Evolutionary conservation across 2,888 invertebrate species (phyloP).

Genomic region (Stenodera caucasica): DNA sequence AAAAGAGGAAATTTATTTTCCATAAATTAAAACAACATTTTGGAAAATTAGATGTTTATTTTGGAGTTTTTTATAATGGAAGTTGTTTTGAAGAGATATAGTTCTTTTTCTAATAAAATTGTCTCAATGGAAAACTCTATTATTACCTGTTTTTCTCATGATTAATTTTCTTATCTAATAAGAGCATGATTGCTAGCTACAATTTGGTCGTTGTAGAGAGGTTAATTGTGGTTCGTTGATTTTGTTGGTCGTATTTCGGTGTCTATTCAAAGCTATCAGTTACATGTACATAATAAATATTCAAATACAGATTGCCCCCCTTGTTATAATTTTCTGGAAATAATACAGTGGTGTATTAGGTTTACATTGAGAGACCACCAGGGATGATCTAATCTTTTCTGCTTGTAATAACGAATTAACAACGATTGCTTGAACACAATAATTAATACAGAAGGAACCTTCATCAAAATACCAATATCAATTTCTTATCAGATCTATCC

Average conservation of each 20-base stretch:
- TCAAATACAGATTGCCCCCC: background rate
- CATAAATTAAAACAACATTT: background rate
- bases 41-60: background rate
- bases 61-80: background rate
- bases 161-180: no score
- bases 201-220: background rate
- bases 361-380: slow-evolving; percentile 29
- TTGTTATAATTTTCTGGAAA: slow-evolving; percentile 3
- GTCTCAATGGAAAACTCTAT: no score
- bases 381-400: slow-evolving; percentile 11
- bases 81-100: background rate
- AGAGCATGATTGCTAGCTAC: no score
- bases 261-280: background rate
- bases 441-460: slow-evolving; percentile 16
- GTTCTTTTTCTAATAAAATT: no score
- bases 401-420: slow-evolving; percentile 28
- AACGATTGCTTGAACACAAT: slow-evolving; percentile 26
- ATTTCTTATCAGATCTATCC: background rate
- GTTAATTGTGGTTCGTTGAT: background rate
- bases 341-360: slow-evolving; percentile 23
- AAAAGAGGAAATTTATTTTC: background rate
- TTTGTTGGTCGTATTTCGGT: background rate
- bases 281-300: background rate
- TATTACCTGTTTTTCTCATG: no score
- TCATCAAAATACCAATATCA: background rate